Base-by-base conservation (phyloP, 1,140 invertebrate genomes). In the Gryllus bimaculatus region DNA sequence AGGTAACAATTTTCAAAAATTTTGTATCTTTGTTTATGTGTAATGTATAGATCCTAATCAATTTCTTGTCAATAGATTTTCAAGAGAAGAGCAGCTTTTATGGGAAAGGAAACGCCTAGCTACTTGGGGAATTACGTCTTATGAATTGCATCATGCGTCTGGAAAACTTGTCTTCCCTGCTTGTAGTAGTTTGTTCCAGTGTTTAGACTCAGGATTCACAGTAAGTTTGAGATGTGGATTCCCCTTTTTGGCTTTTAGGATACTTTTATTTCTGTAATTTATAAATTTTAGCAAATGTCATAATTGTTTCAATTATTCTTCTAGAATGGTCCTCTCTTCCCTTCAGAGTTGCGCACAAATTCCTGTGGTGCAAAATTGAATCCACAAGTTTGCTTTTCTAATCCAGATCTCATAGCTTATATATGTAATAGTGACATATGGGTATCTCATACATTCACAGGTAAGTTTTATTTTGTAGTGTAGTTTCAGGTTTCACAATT, bases 41-140 rank as follows among this genome's bases (percentile, higher is more conserved):
- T 18, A 75, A n/a, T 73, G 2, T 15, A 13, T 39, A 47, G 12
- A 78, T 76, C 15, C 78, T 84, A 83, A 66, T 13, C 54, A 10
- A 13, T 66, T 80, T 79, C 79, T 81, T 83, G 86, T 81, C 82
- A 91, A 88, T 82, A 89, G 89, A 78, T 89, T 91, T 39, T 94
- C 94, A 0, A 87, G 92, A 80, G 96, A 98, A 85, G 96, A 97
- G 84, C 95, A 96, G 84, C 85, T 98, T 75, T 87, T 97, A 78
- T 93, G 94, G 87, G 97, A 99, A 85, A 88, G 97, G 78, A 97
- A 97, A 87, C 87, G 96, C 81, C 89, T 97, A 12, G 91, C 94
- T 0, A 94, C 94, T 0, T 97, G 95, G 91, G 97, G 97, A 21
- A 97, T 99, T 76, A 97, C 95, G 6, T 94, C 94, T 13, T 99